Base-by-base conservation (phyloP, 2,888 invertebrate genomes). In the Griposia aprilina region DNA sequence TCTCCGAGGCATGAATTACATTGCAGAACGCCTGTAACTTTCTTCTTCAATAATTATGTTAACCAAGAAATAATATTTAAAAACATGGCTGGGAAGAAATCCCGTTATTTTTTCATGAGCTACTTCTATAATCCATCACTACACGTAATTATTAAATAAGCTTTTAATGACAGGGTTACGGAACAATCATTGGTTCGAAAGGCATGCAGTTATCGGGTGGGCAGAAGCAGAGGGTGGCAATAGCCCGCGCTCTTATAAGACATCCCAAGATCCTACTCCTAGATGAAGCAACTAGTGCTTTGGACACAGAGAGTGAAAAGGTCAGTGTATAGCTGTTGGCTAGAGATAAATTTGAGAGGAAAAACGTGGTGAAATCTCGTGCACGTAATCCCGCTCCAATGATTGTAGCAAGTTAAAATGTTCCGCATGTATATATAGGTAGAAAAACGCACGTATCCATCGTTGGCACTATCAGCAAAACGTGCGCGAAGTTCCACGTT, bases 241-340 rank as follows among this genome's bases (percentile, higher is more conserved):
- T 99, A 85, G 99, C 99, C 0, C 96, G 99, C 87, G 98, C 99
- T 0, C 95, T 99, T 11, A 97, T 99, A 36, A 95, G 98, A 78
- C 97, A 98, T 91, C 99, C 99, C 0, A 97, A 97, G 91, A 98
- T 99, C 85, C 95, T 98, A n/a, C 93, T 98, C 23, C 94, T 98
- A 3, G 98, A 99, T 90, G 99, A 99, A 94, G 98, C 98, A 0
- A 99, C 98, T 1, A 98, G 98, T 20, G 98, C 98, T 10, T 94
- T 98, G 74, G 98, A 98, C 92, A 97, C 98, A 0, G 98, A 98
- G 93, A 98, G 98, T 93, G 99, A 99, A 96, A 98, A 97, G 97
- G 98, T 98, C 90, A 76, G 66, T 20, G 48, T 45, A 55, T 26
- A 20, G 23, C 50, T 20, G 2, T 68, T 68, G 36, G 55, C 15